Conservation (phyloP, 2,113 vertebrate species). For the Mola mola region DNA sequence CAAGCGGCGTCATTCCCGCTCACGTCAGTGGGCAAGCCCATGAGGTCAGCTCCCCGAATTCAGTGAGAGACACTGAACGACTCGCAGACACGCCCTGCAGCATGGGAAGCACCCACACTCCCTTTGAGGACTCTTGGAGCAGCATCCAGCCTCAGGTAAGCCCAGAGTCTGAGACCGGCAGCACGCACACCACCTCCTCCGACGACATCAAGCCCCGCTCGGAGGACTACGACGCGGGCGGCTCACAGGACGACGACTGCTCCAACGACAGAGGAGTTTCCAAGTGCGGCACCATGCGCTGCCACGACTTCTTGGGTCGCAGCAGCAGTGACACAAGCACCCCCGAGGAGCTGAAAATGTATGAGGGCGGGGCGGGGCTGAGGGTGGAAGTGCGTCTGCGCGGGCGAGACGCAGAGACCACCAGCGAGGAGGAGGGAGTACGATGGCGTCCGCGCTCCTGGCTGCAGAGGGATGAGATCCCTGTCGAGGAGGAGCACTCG, state of each 20-base stretch:
- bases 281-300: constrained; percentile 95
- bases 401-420: constrained; percentile 87
- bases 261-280: constrained; percentile 91
- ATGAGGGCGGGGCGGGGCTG: constrained; percentile 85
- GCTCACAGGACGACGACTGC: constrained; percentile 96
- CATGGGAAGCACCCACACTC: constrained; percentile 81
- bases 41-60: constrained; percentile 43
- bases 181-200: constrained; percentile 92
- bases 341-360: constrained; percentile 95
- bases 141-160: constrained; percentile 86
- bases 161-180: constrained; percentile 92
- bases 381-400: constrained; percentile 92
- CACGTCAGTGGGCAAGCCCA: constrained; percentile 27
- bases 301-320: constrained; percentile 94
- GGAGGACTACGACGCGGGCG: constrained; percentile 98
- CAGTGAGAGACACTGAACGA: constrained; percentile 78
- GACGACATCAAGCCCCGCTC: constrained; percentile 98
- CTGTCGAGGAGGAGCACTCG: constrained; percentile 58
- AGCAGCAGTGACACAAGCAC: constrained; percentile 99
- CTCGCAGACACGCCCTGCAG: constrained; percentile 81
- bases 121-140: constrained; percentile 86
- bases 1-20: constrained; percentile 11
- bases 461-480: constrained; percentile 79
- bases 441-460: constrained; percentile 84
- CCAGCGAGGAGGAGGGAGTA: constrained; percentile 91